Base-by-base conservation (phyloP, 2,888 invertebrate species). In the Bellardia bayeri region DNA sequence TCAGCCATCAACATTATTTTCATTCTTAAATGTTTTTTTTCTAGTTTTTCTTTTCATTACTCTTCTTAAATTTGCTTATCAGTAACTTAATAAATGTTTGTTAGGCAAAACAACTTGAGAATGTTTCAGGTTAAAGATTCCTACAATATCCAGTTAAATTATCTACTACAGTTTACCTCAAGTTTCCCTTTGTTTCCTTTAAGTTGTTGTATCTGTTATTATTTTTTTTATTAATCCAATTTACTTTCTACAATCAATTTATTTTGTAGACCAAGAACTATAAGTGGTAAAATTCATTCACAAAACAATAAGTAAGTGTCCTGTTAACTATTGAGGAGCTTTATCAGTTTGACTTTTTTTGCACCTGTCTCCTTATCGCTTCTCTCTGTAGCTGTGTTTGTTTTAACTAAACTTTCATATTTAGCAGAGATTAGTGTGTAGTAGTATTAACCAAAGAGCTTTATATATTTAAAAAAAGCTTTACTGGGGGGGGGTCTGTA, bases 71-170 rank as follows among this genome's bases (percentile, higher is more conserved):
- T 45, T 5, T 58, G 56, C 61, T 75, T 75, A 45, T 58, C 42
- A 23, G 56, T 14, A 23, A 58, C 30, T 42, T 72, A 58, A 56
- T 23, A 45, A 16, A 37, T 23, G 5, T 56, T 72, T 56, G 9
- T 16, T 54, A 40, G 54, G 37, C 37, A 71, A 54, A 74, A 61
- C 30, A 58, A 72, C 16, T 30, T 14, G 13, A 30, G 23, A 5
- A n/a, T 49, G n/a, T 75, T 61, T 42, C n/a, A 66, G 14, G 37
- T 37, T 9, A 2, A 64, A 30, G 30, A 3, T 23, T 66, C 23
- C 2, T 4, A 56, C 11, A 56, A 58, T 68, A 68, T 58, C 33
- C 45, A 79, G 45, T 79, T 16, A 45, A 68, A 69, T 23, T 61
- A 13, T 23, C 61, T 68, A 79, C 58, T 68, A 16, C 8, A 56